A percentile compares a stretch with the other conserved stretches of the same genome.
phyloP scores from a whole-genome alignment of 2,113 vertebrate species.

The Telmatochromis brachygnathus region DNA sequence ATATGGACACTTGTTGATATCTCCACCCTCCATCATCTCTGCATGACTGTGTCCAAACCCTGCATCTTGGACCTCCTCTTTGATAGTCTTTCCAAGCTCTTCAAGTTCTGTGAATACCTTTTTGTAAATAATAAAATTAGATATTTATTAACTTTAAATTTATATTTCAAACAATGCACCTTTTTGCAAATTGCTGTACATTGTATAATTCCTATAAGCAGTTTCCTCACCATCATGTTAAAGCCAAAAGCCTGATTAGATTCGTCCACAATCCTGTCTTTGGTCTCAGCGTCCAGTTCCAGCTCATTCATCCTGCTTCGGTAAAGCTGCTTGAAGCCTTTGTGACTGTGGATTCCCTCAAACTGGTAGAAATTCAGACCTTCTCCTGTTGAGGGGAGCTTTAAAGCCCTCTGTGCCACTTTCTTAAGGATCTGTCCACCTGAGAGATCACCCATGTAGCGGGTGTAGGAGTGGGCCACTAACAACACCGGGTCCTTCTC shows the following conservation, averaged over 20 bases:
- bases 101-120: constrained; percentile 88
- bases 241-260: constrained; percentile 82
- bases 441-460: constrained; percentile 93
- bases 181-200: not conserved
- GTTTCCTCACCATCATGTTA: constrained; percentile 79
- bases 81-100: constrained; percentile 66
- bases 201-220: not conserved
- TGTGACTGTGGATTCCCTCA: constrained; percentile 78
- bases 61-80: constrained; percentile 66
- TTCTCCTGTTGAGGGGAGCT: constrained; percentile 79
- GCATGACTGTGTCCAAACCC: constrained; percentile 64
- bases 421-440: constrained; percentile 90
- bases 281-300: constrained; percentile 74
- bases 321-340: constrained; percentile 89
- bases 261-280: constrained; percentile 79
- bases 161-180: not conserved
- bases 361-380: constrained; percentile 85
- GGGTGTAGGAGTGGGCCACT: constrained; percentile 85
- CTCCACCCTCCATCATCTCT: constrained; percentile 67
- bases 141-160: not conserved
- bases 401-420: constrained; percentile 86
- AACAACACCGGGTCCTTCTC: constrained; percentile 75
- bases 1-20: constrained; percentile 82
- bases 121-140: not conserved
- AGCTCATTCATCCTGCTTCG: constrained; percentile 84